These are phyloP conservation scores for Leucophenga maculata DNA, from an alignment of 2,888 invertebrate species.

Conservation along the genomic window DNA sequence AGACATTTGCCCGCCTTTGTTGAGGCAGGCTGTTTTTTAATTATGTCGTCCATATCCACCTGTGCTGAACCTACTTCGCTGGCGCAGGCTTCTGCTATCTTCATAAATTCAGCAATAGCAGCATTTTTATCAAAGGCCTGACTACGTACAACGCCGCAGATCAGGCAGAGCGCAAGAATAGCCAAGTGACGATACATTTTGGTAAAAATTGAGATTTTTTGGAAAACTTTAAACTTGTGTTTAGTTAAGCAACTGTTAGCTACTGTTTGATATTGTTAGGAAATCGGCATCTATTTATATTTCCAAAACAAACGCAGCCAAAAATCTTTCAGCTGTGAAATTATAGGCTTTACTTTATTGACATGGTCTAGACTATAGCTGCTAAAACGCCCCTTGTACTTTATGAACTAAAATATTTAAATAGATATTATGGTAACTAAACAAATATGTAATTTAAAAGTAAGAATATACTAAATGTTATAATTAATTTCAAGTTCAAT, in stretches of 20 bases:
- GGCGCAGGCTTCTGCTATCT: constrained; percentile 48
- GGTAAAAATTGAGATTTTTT: too few relatives aligned
- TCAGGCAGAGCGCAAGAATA: constrained; percentile 6
- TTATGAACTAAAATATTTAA: too few relatives aligned
- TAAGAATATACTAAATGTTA: neutral
- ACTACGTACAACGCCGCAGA: constrained; percentile 15
- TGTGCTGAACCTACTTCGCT: constrained; percentile 56
- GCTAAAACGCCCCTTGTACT: too few relatives aligned
- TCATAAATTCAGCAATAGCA: constrained; percentile 43
- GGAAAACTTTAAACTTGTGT: too few relatives aligned
- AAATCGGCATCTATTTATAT: constrained; percentile 29
- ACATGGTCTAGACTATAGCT: neutral
- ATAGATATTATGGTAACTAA: too few relatives aligned
- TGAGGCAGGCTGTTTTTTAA: constrained; percentile 39
- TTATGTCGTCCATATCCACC: constrained; percentile 47
- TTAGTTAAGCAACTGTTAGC: constrained; percentile 3
- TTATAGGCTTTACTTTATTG: constrained; percentile 34
- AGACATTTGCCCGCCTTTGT: constrained; percentile 51
- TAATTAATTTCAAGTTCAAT: constrained; percentile 20
- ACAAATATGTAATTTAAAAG: too few relatives aligned
- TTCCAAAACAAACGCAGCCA: neutral
- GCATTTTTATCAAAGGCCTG: constrained; percentile 43
- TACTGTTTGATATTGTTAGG: neutral
- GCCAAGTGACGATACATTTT: constrained; percentile 18
- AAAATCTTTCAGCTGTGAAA: constrained; percentile 46